Percentiles rank a stretch among this genome's conserved stretches.
Evolutionary conservation across 2,888 invertebrate genomes (phyloP).

Genomic region (Pristionchus exspectatus): DNA sequence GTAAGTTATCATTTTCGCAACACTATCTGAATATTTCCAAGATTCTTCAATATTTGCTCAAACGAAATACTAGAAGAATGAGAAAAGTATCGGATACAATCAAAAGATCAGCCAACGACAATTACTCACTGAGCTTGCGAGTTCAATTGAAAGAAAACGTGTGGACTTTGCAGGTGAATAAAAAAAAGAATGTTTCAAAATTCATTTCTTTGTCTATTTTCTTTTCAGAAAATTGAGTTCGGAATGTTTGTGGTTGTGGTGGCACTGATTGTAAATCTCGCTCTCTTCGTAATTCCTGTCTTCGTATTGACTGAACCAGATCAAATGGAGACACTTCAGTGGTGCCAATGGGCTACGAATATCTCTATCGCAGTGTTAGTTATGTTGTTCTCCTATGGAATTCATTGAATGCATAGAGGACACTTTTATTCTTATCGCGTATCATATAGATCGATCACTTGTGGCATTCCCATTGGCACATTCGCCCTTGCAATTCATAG

Average conservation of each 20-base stretch:
- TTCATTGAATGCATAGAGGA: too few relatives aligned
- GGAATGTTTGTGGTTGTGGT: not conserved
- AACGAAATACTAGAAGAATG: not conserved
- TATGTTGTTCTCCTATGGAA: not conserved
- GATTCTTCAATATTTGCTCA: not conserved
- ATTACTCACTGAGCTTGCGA: not conserved
- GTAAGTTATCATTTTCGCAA: not conserved
- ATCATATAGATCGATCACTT: not conserved
- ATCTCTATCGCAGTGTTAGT: not conserved
- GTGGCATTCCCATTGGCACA: not conserved
- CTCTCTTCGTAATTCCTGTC: not conserved
- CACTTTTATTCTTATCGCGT: not conserved
- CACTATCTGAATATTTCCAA: not conserved
- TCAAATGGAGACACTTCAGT: not conserved
- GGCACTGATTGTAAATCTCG: not conserved
- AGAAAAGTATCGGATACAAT: not conserved
- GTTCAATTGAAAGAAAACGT: not conserved
- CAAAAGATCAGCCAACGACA: not conserved
- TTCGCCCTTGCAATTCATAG: conserved; percentile 2
- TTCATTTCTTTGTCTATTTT: too few relatives aligned
- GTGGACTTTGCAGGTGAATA: not conserved
- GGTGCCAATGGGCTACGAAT: conserved; percentile 23
- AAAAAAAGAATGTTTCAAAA: not conserved
- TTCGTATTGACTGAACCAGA: not conserved
- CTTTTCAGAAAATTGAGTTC: conserved; percentile 13